phyloP scores from a whole-genome alignment of 2,888 invertebrate species.

The Cantharis rufa region DNA sequence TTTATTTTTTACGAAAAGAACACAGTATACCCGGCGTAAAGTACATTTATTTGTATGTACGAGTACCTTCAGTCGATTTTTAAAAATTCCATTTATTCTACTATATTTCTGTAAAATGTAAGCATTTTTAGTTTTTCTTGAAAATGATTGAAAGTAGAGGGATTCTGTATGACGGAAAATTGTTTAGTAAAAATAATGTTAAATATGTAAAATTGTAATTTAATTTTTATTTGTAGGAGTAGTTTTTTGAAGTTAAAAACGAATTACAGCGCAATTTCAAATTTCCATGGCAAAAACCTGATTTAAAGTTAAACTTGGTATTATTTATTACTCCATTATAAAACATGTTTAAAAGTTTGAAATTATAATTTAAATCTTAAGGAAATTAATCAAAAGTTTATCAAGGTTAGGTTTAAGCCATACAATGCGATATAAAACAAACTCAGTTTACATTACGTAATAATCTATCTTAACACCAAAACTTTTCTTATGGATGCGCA shows the following conservation, averaged over 20 bases:
- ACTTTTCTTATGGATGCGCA: neutral
- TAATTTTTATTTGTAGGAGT: neutral
- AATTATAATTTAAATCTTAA: neutral
- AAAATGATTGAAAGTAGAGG: no score
- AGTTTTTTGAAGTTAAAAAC: neutral
- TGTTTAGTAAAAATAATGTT: neutral
- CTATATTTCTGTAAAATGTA: no score
- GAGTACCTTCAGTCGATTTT: no score
- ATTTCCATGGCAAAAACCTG: neutral
- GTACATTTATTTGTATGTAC: no score
- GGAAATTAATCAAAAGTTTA: neutral
- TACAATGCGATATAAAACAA: neutral
- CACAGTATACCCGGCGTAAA: no score
- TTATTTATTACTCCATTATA: neutral
- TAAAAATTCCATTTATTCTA: no score
- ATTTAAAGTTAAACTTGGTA: neutral
- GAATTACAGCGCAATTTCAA: neutral
- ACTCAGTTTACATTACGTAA: constrained; percentile 16
- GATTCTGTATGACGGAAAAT: no score
- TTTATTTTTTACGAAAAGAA: no score
- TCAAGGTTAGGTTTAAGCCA: neutral
- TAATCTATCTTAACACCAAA: constrained; percentile 11
- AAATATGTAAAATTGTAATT: neutral
- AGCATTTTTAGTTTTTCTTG: no score
- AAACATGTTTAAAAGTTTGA: neutral